Base-by-base conservation (phyloP, 2,113 vertebrate species). In the Ammodytes dubius region DNA sequence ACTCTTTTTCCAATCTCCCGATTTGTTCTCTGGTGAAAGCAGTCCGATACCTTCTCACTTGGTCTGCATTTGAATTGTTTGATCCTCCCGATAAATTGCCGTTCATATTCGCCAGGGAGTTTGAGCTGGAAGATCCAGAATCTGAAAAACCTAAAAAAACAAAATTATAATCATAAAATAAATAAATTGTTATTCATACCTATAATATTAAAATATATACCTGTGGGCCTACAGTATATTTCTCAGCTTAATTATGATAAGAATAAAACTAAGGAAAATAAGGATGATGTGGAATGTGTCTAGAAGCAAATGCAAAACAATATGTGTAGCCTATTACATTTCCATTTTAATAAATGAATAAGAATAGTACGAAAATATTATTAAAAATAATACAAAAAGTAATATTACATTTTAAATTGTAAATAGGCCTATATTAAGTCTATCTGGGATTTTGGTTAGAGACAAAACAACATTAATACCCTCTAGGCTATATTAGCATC, bases 11-110 rank as follows among this genome's bases (percentile, higher is more conserved):
- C 92, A 98, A 88, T 68, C 97, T 90, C 13, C 94, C 97, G 46
- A 98, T 98, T 79, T 98, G 97, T 87, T 98, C 97, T 14, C 97
- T 90, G 82, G 97, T 98, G 91, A 98, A 98, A 17, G 97, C 97
- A 14, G 97, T 98, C 65, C 97, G 96, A 82, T 98, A 98, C 74
- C 97, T 92, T 63, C 97, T 95, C 93, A 97, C 97, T 87, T 97
- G 96, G 90, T 98, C 96, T 11, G 95, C 83, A 40, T 96, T 97
- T 0, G 97, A 97, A 83, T 95, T 96, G 92, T 93, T 95, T 5
- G 97, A 97, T 68, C 95, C 94, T 6, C 96, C 96, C 84, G 97
- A 82, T 6, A 95, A 95, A 54, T 95, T 95, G 27, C 96, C 93
- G 91, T 97, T 94, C 75, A 98, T 93, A 83, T 94, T 96, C 79